These are phyloP conservation scores for Ataeniobius toweri DNA, from an alignment of 2,797 vertebrate genomes.

Conservation along the genomic window DNA sequence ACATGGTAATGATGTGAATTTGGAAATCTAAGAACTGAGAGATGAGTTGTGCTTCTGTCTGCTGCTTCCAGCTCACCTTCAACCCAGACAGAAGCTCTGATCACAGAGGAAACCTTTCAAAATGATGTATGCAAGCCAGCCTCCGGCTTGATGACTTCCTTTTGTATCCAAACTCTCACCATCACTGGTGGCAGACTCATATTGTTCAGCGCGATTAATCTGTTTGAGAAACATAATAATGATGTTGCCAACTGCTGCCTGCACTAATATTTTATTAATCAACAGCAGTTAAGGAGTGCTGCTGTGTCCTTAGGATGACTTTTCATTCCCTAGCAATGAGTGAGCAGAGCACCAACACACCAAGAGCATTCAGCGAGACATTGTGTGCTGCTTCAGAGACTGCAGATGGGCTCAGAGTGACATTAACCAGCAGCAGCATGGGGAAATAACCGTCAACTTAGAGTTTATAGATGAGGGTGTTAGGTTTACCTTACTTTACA, in stretches of 20 bases:
- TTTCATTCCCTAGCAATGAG: conserved; percentile 44
- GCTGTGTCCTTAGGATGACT: conserved; percentile 73
- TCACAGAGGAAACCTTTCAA: conserved; percentile 66
- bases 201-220: conserved; percentile 72
- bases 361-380: conserved; percentile 23
- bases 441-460: conserved; percentile 35
- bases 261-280: conserved; percentile 77
- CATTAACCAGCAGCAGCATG: conserved; percentile 46
- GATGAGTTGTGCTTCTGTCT: conserved; percentile 2
- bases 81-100: conserved; percentile 28
- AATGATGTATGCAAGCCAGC: conserved; percentile 56
- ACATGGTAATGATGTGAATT: background rate
- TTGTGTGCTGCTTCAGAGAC: conserved; percentile 14
- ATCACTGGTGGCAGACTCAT: conserved; percentile 63
- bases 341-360: conserved; percentile 16
- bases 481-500: conserved; percentile 24
- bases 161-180: conserved; percentile 62
- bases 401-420: conserved; percentile 54
- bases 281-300: conserved; percentile 63
- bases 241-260: conserved; percentile 66
- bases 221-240: conserved; percentile 73
- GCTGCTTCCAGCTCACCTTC: conserved; percentile 9
- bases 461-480: conserved; percentile 18
- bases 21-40: background rate
- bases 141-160: conserved; percentile 56